Percentiles rank a stretch among this genome's conserved stretches.
Conservation (phyloP, 2,888 invertebrate genomes). For the Choristoneura rosaceana region DNA sequence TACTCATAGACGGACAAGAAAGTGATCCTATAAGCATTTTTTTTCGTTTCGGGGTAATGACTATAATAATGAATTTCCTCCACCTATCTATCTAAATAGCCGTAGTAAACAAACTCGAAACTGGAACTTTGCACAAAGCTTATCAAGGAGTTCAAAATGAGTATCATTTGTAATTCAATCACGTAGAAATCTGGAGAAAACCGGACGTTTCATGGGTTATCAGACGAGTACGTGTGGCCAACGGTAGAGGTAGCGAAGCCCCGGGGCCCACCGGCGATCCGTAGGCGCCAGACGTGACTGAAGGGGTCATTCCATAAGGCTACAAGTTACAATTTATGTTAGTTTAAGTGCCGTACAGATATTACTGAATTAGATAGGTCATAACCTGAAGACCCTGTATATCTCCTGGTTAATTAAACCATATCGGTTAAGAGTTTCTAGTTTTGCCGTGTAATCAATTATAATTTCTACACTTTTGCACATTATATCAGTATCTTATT, state of each 20-base stretch:
- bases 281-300: neutral
- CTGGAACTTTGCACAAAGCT: neutral
- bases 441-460: too few relatives aligned
- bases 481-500: too few relatives aligned
- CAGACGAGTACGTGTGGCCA: constrained; percentile 50
- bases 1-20: too few relatives aligned
- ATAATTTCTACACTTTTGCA: too few relatives aligned
- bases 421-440: too few relatives aligned
- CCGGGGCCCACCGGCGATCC: neutral
- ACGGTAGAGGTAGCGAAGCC: constrained; percentile 26
- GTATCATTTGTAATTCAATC: constrained; percentile 19
- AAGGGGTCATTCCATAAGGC: neutral
- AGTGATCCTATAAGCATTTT: too few relatives aligned
- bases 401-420: too few relatives aligned
- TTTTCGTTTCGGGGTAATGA: too few relatives aligned
- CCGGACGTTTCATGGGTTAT: constrained; percentile 43
- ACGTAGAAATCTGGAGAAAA: constrained; percentile 35
- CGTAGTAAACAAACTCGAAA: neutral
- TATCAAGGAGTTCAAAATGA: neutral
- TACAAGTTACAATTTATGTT: neutral
- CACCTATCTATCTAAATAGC: neutral
- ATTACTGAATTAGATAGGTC: too few relatives aligned
- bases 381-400: too few relatives aligned
- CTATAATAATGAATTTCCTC: neutral
- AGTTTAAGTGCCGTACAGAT: neutral